A percentile compares a stretch with the other conserved stretches of the same genome.
Conservation (phyloP, 1,140 invertebrate genomes). For the Drosophila subpulchrella region DNA sequence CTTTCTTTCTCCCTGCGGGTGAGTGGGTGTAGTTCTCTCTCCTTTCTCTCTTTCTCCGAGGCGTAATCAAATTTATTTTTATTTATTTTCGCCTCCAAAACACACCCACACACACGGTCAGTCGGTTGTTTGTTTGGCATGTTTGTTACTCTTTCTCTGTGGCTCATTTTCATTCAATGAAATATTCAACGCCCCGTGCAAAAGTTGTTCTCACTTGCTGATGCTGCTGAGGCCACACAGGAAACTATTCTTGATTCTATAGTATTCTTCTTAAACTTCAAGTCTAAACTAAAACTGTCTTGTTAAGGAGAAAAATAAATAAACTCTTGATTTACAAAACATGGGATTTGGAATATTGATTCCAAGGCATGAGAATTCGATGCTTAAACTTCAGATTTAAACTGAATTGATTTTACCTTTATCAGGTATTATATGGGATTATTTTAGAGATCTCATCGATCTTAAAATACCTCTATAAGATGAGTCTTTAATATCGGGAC, state of each 20-base stretch:
- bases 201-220: conserved; percentile 37
- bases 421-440: too few species aligned
- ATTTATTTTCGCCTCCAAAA: conserved; percentile 50
- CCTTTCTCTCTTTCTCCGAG: conserved; percentile 22
- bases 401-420: too few species aligned
- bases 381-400: too few species aligned
- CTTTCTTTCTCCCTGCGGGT: conserved; percentile 13
- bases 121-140: conserved; percentile 61
- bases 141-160: conserved; percentile 57
- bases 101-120: conserved; percentile 26
- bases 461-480: too few species aligned
- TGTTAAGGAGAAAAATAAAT: too few species aligned
- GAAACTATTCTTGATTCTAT: not conserved
- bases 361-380: too few species aligned
- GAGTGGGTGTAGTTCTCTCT: conserved; percentile 2
- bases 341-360: not conserved
- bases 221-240: conserved; percentile 20
- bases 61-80: conserved; percentile 68
- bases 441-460: too few species aligned
- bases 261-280: not conserved
- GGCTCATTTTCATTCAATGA: conserved; percentile 43
- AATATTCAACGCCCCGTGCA: conserved; percentile 54
- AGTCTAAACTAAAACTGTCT: not conserved
- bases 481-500: too few species aligned
- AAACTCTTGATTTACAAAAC: too few species aligned